Conservation (phyloP, 2,888 invertebrate species). For the Tipula vernalis region DNA sequence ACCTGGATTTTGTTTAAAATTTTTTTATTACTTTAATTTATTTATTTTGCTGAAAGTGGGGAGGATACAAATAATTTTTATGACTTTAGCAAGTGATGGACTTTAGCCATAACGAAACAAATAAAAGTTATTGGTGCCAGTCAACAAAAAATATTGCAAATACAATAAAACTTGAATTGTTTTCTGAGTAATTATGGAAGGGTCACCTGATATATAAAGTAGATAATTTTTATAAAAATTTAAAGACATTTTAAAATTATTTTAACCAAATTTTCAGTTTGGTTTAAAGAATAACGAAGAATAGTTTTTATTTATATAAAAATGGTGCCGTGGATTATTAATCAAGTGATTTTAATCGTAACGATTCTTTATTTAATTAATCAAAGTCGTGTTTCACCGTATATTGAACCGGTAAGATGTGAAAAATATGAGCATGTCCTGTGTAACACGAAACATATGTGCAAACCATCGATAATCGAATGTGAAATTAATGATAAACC, state of each 20-base stretch:
- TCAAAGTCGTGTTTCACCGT: neutral
- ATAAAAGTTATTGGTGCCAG: neutral
- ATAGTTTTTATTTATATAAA: neutral
- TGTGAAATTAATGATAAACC: conserved; percentile 42
- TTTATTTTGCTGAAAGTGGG: too few species aligned
- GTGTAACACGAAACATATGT: neutral
- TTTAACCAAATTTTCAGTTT: neutral
- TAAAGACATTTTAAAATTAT: neutral
- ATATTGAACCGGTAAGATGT: neutral
- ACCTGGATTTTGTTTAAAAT: too few species aligned
- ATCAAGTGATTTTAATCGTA: neutral
- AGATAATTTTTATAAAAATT: neutral
- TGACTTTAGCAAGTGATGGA: neutral
- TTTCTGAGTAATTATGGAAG: neutral
- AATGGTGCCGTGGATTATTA: neutral
- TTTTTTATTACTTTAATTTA: too few species aligned
- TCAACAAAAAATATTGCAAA: neutral
- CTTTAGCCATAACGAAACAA: neutral
- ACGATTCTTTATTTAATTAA: neutral
- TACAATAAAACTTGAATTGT: neutral
- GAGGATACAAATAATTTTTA: neutral
- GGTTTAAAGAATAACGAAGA: neutral
- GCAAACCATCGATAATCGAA: neutral
- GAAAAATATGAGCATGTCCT: neutral
- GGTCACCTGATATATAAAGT: neutral